A percentile compares a stretch with the other conserved stretches of the same genome.
Conservation (phyloP, 2,113 vertebrate genomes). For the Thryonomys swinderianus region DNA sequence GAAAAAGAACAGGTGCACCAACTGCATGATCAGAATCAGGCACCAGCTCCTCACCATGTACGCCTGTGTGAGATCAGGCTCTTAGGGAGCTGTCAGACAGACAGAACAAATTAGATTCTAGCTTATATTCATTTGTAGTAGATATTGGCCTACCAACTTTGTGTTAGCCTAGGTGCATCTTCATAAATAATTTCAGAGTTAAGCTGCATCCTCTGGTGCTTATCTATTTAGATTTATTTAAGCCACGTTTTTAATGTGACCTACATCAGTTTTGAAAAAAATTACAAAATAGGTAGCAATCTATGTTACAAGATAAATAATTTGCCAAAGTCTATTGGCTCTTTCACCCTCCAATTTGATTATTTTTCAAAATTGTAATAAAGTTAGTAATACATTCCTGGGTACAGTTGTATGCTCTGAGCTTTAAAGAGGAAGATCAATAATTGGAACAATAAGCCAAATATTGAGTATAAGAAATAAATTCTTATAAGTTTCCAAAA, state of each 20-base stretch:
- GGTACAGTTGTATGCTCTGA: not conserved
- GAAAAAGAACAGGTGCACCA: not conserved
- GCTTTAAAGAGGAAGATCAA: not conserved
- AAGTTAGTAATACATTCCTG: not conserved
- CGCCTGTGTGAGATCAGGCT: no score
- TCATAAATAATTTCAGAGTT: not conserved
- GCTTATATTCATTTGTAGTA: not conserved
- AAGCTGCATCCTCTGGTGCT: not conserved
- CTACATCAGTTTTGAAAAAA: not conserved
- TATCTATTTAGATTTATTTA: not conserved
- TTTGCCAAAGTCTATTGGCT: not conserved
- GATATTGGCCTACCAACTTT: not conserved
- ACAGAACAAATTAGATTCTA: not conserved
- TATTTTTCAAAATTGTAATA: not conserved
- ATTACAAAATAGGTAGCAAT: not conserved
- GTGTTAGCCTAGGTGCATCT: not conserved
- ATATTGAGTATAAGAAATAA: not conserved
- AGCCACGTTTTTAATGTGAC: not conserved
- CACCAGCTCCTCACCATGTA: not conserved
- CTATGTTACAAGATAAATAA: not conserved
- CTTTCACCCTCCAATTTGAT: not conserved
- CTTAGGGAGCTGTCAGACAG: not conserved
- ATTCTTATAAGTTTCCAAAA: not conserved
- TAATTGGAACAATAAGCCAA: not conserved
- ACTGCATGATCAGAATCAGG: not conserved